Percentiles rank a stretch among this genome's conserved stretches.
These are phyloP conservation scores for Euplexia lucipara DNA, from an alignment of 2,888 invertebrate species.

Conservation along the genomic window DNA sequence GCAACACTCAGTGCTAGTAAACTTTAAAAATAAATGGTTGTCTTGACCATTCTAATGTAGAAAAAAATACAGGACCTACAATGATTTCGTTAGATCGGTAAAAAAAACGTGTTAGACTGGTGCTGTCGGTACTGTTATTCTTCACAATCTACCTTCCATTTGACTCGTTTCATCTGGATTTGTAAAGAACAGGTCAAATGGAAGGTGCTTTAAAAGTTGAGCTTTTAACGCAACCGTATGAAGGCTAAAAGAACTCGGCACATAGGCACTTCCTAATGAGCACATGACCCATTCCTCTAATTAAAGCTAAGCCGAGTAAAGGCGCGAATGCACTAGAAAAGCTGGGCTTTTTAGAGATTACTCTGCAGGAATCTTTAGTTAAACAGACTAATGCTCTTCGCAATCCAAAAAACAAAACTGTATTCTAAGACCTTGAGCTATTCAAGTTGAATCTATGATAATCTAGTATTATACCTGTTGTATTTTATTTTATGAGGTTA, in stretches of 20 bases:
- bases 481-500: slow-evolving; percentile 18
- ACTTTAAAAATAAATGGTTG: neutral
- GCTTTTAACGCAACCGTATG: slow-evolving; percentile 22
- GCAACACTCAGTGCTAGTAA: too few species aligned
- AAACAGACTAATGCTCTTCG: neutral
- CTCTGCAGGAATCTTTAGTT: slow-evolving; percentile 12
- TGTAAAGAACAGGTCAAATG: slow-evolving; percentile 14
- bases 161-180: too few species aligned
- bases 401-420: neutral
- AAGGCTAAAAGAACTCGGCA: slow-evolving; percentile 24
- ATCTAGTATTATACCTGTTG: neutral
- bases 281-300: slow-evolving; percentile 50
- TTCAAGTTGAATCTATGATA: slow-evolving; percentile 21
- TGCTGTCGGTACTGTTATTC: neutral
- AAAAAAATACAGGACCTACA: too few species aligned
- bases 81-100: too few species aligned
- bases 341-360: slow-evolving; percentile 8
- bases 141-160: neutral
- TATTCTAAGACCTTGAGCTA: slow-evolving; percentile 13
- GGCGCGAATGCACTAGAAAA: slow-evolving; percentile 27
- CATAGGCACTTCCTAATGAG: slow-evolving; percentile 49
- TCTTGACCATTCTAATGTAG: neutral
- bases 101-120: too few species aligned
- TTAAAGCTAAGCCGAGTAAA: slow-evolving; percentile 32
- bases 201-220: slow-evolving; percentile 11